Evolutionary conservation across 2,113 vertebrate genomes (phyloP).

Genomic region (Pseudopodoces humilis): DNA sequence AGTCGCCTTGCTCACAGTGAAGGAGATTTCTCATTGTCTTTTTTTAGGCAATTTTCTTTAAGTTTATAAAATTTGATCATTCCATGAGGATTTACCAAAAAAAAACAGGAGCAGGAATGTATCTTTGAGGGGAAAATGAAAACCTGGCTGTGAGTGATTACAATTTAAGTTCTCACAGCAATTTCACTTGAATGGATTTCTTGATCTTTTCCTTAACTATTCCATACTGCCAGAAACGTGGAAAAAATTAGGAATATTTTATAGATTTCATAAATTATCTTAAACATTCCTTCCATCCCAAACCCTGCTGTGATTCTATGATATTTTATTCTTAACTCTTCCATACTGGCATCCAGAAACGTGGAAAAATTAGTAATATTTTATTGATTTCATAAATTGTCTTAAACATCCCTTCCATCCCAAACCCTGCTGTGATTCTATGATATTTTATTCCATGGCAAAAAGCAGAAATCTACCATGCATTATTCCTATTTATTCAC

Average conservation of each 20-base stretch:
- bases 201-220: neutral
- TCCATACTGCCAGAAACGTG: accelerated
- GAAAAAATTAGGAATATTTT: neutral
- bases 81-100: neutral
- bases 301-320: accelerated
- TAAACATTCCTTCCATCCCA: neutral
- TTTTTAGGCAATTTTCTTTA: neutral
- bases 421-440: neutral
- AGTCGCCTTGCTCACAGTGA: neutral
- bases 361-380: neutral
- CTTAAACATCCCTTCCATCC: neutral
- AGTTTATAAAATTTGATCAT: neutral
- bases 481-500: neutral
- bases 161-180: neutral
- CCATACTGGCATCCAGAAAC: neutral
- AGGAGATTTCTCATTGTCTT: neutral
- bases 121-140: neutral
- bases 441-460: neutral
- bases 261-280: neutral
- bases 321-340: neutral
- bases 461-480: neutral
- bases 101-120: neutral
- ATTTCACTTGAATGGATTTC: neutral
- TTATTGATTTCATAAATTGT: neutral
- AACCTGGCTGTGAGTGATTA: neutral